Percentiles rank a stretch among this genome's conserved stretches.
These are phyloP conservation scores for Eupelmus urozonus DNA, from an alignment of 2,888 invertebrate species.

Conservation along the genomic window DNA sequence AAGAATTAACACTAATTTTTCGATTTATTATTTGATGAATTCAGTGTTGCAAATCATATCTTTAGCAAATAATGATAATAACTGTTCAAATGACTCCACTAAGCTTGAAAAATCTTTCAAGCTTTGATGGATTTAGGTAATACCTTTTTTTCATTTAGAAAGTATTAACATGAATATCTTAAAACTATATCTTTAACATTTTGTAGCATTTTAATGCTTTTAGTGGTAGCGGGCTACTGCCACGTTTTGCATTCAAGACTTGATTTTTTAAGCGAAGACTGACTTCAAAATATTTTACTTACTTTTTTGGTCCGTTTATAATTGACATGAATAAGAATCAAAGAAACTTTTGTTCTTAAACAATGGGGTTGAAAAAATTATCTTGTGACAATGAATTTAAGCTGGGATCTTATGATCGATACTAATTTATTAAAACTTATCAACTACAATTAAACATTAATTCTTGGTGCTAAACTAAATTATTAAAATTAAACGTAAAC, in stretches of 20 bases:
- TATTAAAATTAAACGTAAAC: neutral
- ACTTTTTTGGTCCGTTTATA: conserved; percentile 45
- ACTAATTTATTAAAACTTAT: conserved; percentile 26
- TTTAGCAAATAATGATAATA: conserved; percentile 29
- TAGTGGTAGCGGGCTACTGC: conserved; percentile 60
- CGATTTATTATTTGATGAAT: conserved; percentile 37
- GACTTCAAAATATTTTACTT: conserved; percentile 40
- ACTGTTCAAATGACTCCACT: conserved; percentile 22
- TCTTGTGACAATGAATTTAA: conserved; percentile 7
- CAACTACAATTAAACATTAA: conserved; percentile 17
- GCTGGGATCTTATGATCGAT: conserved; percentile 11
- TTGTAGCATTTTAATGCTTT: conserved; percentile 45
- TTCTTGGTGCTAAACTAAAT: conserved; percentile 52
- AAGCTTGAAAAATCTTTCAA: conserved; percentile 36
- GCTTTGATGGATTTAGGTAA: conserved; percentile 14
- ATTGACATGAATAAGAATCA: conserved; percentile 33
- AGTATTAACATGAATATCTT: conserved; percentile 38
- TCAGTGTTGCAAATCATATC: conserved; percentile 36
- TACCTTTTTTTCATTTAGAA: conserved; percentile 29
- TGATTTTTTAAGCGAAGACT: conserved; percentile 52
- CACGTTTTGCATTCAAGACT: conserved; percentile 50
- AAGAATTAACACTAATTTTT: conserved; percentile 42
- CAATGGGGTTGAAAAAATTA: conserved; percentile 20
- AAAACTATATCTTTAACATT: conserved; percentile 7
- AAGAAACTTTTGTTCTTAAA: neutral